Base-by-base conservation (phyloP, 2,113 vertebrate species). In the Ophthalmolycus amberensis region DNA sequence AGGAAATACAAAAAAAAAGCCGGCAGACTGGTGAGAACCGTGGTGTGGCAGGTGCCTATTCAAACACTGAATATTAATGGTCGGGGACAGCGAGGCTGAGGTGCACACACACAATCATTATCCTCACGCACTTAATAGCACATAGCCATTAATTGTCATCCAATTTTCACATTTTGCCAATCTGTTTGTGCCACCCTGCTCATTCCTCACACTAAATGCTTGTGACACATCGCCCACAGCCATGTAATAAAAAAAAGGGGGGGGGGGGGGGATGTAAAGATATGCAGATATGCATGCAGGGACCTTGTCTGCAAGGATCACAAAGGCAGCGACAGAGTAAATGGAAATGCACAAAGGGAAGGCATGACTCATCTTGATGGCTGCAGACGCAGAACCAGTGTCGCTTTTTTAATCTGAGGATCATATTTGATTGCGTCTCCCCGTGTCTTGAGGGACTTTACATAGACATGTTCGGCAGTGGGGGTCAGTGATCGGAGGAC, bases 81-180 rank as follows among this genome's bases (percentile, higher is more conserved):
- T 3, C 12, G 6, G n/a, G 16, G 38, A 50, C 54, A 81, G 72
- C 0, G 71, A 37, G 80, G 80, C 79, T 86, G 72, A 29, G 83
- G 75, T 29, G 25, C 69, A 1, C 79, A 2, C 79, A 73, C 71
- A 58, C 72, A 85, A 58, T 78, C 88, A 77, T 85, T 75, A 79
- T 74, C 64, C 83, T 56, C 58, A 29, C 71, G 78, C 87, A 86
- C 93, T 91, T 92, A 91, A 86, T 91, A 92, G 73, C 88, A 93
- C 90, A 85, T 85, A 66, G 85, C 77, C 75, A 85, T 93, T 94
- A 94, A 94, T 88, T 91, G 90, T 89, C 85, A 86, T 91, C 86
- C 90, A 86, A 86, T 94, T 92, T 88, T 90, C 59, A 89, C 93
- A 90, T 91, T 90, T 87, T 80, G 58, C 78, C 80, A 80, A 85